Evolutionary conservation across 1,140 invertebrate species (phyloP), one percentile per base, ranked within the genome.

Genomic region (Lepidotrigona ventralis): DNA sequence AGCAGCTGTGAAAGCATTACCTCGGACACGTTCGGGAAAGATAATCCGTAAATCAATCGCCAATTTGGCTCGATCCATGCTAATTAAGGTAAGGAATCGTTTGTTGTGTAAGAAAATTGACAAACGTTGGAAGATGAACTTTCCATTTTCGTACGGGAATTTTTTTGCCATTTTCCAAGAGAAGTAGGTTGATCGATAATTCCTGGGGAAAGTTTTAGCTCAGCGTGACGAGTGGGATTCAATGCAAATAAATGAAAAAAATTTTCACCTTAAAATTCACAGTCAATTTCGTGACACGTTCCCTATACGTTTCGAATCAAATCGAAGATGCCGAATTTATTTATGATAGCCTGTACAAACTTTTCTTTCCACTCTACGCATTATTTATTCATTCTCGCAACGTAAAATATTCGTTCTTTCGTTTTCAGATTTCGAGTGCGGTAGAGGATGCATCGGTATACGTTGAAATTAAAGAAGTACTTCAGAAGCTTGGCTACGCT

Each of bases 381-480:
- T 29, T 54, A 26, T 77, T 64, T 72, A 56, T 79, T 63, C 56
- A 19, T 83, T 79, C n/a, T 11, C 6, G n/a, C 26, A 39, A 56
- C 26, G 39, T 64, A 39, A 72, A 64, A 58, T 77, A 53, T 39
- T 15, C 2, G 12, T 56, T 33, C 19, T 70, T 73, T 66, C 46
- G 74, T 79, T 90, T 90, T 75, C 91, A 97, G 96, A 96, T 97
- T 90, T 96, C 98, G 69, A 96, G 97, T 6, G 98, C 98, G 1
- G 98, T 99, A 76, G 98, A 99, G 94, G 98, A 99, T 94, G 95
- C 97, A 26, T 95, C 95, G 75, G 97, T 98, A 1, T 99, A 98
- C 90, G 94, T 93, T 8, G 96, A 97, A 90, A 97, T 98, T 69
- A 97, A 97, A 89, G 90, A 94, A 53, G 96, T 96, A 6, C 93